These are phyloP conservation scores for Microtus ochrogaster DNA, from an alignment of 2,113 vertebrate species.

Conservation along the genomic window DNA sequence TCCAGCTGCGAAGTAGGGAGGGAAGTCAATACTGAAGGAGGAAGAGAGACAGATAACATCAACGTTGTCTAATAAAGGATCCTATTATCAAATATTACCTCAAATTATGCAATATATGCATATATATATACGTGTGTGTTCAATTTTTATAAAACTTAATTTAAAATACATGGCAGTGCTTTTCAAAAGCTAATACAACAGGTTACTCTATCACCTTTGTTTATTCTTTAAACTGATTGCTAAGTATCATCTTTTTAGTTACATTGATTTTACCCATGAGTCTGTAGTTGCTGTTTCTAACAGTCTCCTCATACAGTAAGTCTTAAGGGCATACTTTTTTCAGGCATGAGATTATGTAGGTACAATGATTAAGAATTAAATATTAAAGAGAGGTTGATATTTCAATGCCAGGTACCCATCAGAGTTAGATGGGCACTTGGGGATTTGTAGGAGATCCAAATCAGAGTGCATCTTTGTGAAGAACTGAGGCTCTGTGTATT, in stretches of 20 bases:
- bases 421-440: not conserved
- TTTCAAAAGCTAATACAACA: not conserved
- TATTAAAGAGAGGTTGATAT: not conserved
- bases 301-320: not conserved
- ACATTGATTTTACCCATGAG: not conserved
- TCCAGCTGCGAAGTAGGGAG: not conserved
- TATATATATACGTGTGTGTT: not conserved
- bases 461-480: not conserved
- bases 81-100: not conserved
- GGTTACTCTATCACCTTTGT: not conserved
- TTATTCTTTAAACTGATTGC: not conserved
- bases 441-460: not conserved
- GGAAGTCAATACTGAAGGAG: not conserved
- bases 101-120: not conserved
- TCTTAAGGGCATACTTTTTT: not conserved
- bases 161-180: not conserved
- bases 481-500: not conserved
- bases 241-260: not conserved
- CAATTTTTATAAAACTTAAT: not conserved
- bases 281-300: not conserved
- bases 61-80: not conserved
- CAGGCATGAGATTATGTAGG: not conserved
- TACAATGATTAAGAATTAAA: not conserved
- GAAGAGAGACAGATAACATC: not conserved
- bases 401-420: not conserved